Percentiles rank a stretch among this genome's conserved stretches.
These are phyloP conservation scores for Enhydra lutris DNA, from an alignment of 2,113 vertebrate species.

Conservation along the genomic window DNA sequence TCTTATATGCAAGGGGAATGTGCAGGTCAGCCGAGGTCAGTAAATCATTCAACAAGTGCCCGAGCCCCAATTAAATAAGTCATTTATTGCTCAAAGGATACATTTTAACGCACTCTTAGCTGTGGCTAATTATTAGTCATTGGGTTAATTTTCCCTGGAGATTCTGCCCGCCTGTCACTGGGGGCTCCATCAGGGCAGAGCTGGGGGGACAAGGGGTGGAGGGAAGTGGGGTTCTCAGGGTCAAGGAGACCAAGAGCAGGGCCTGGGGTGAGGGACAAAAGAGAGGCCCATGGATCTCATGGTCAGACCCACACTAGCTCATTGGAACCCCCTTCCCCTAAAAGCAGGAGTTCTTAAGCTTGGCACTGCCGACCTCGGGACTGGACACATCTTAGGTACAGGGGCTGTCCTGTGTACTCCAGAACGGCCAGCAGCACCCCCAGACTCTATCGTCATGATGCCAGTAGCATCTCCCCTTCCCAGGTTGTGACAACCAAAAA, in stretches of 20 bases:
- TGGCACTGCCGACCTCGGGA: background rate
- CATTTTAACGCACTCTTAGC: background rate
- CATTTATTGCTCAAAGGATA: background rate
- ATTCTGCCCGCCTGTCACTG: background rate
- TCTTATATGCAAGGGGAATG: background rate
- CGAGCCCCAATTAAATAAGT: background rate
- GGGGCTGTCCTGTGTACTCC: accelerated
- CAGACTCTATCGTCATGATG: background rate
- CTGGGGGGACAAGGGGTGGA: accelerated
- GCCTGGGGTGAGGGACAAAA: background rate
- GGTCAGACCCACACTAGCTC: background rate
- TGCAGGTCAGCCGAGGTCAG: background rate
- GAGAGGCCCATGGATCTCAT: background rate
- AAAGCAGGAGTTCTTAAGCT: background rate
- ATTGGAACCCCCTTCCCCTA: background rate
- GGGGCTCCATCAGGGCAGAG: background rate
- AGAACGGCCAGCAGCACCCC: too few species aligned
- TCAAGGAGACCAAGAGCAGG: background rate
- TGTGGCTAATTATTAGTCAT: background rate
- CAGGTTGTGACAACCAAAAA: background rate
- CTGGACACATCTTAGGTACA: accelerated
- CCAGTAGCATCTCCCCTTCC: background rate
- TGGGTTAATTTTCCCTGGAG: background rate
- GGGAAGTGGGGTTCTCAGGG: background rate
- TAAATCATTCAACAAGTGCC: background rate